phyloP scores from a whole-genome alignment of 2,797 vertebrate genomes.

The Halcyon badia region DNA sequence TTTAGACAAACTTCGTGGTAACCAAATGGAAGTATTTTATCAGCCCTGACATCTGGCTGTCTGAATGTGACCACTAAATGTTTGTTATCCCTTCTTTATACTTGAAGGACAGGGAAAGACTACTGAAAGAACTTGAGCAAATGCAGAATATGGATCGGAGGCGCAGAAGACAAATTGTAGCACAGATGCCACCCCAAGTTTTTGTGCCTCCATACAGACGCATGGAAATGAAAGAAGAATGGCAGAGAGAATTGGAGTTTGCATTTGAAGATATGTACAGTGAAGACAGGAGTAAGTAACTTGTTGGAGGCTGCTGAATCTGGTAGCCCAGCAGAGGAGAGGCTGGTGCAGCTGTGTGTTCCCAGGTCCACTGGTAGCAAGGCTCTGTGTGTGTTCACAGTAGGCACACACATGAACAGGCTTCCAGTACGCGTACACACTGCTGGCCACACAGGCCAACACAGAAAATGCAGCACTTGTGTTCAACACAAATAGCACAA shows the following conservation, averaged over 20 bases:
- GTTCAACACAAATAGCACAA: background rate
- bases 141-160: conserved; percentile 90
- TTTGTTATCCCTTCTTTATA: background rate
- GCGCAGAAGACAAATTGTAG: conserved; percentile 83
- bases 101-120: conserved; percentile 86
- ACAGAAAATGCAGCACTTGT: background rate
- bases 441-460: rapidly evolving
- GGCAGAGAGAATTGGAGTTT: conserved; percentile 92
- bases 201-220: conserved; percentile 86
- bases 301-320: background rate
- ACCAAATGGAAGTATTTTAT: background rate
- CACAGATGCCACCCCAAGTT: conserved; percentile 86
- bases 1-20: background rate
- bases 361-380: rapidly evolving
- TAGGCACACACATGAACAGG: background rate
- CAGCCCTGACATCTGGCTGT: background rate
- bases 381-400: background rate
- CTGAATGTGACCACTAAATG: background rate
- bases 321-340: background rate
- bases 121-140: conserved; percentile 89
- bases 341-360: background rate
- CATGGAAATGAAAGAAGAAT: conserved; percentile 84
- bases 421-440: background rate
- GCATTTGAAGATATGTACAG: conserved; percentile 94
- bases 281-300: conserved; percentile 85